These are phyloP conservation scores for Elysia crispata DNA, from an alignment of 2,888 invertebrate species.

Conservation along the genomic window DNA sequence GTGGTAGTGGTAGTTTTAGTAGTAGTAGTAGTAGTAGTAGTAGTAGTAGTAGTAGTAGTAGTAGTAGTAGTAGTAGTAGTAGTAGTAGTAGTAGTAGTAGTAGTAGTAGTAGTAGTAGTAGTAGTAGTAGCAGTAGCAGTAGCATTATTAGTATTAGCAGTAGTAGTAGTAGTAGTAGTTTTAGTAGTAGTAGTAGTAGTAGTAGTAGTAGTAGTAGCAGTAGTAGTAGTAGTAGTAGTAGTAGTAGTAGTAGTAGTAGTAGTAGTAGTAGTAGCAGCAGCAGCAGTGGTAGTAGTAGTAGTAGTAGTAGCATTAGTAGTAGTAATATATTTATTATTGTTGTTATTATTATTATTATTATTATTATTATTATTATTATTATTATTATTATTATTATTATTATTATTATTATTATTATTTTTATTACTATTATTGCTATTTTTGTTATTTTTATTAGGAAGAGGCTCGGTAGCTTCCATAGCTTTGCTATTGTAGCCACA, in stretches of 20 bases:
- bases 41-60: constrained; percentile 27
- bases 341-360: background rate
- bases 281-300: constrained; percentile 39
- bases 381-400: constrained; percentile 1
- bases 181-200: constrained; percentile 38
- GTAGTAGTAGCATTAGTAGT: too few species aligned
- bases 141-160: too few species aligned
- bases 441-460: too few species aligned
- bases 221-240: constrained; percentile 29
- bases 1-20: too few species aligned
- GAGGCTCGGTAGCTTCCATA: too few species aligned
- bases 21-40: too few species aligned
- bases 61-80: background rate
- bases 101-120: constrained; percentile 33
- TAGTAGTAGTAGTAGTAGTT: too few species aligned
- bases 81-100: constrained; percentile 35
- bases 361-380: background rate
- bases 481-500: too few species aligned
- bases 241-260: constrained; percentile 44
- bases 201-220: constrained; percentile 38
- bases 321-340: too few species aligned
- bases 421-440: constrained; percentile 21
- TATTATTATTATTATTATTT: constrained; percentile 17
- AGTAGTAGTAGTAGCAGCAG: constrained; percentile 40
- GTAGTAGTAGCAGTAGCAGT: constrained; percentile 36